A percentile compares a stretch with the other conserved stretches of the same genome.
phyloP scores from a whole-genome alignment of 1,140 invertebrate genomes.

The Ridgeia piscesae region DNA sequence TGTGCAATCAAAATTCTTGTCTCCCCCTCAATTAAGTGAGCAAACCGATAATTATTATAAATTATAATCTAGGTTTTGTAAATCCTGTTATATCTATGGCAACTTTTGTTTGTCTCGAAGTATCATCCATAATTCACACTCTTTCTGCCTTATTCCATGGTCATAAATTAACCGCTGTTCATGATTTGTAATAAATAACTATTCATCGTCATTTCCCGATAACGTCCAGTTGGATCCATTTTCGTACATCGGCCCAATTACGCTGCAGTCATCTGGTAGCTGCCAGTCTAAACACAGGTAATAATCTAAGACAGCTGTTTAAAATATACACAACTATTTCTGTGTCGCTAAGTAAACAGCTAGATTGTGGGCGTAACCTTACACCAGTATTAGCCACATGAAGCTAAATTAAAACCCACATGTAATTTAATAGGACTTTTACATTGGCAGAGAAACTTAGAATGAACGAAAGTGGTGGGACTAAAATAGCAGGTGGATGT shows the following conservation, averaged over 20 bases:
- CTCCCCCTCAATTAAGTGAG: no score
- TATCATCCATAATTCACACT: background rate
- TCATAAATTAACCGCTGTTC: background rate
- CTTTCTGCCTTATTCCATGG: background rate
- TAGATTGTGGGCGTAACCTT: background rate
- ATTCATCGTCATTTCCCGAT: background rate
- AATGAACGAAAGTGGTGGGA: background rate
- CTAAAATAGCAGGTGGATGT: background rate
- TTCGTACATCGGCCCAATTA: background rate
- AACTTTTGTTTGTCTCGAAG: background rate
- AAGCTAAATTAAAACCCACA: background rate
- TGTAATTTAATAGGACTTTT: background rate
- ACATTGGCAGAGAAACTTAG: background rate
- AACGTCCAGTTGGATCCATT: background rate
- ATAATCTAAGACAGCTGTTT: background rate
- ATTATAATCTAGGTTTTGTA: background rate
- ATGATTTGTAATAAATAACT: background rate
- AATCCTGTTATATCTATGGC: background rate
- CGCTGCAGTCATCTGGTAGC: background rate
- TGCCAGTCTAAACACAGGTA: background rate
- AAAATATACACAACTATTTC: background rate
- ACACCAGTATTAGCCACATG: background rate
- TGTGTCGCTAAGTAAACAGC: background rate
- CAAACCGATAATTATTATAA: background rate
- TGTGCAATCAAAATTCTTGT: no score